These are phyloP conservation scores for Ptilonorhynchus violaceus DNA, from an alignment of 2,113 vertebrate genomes.

Conservation along the genomic window DNA sequence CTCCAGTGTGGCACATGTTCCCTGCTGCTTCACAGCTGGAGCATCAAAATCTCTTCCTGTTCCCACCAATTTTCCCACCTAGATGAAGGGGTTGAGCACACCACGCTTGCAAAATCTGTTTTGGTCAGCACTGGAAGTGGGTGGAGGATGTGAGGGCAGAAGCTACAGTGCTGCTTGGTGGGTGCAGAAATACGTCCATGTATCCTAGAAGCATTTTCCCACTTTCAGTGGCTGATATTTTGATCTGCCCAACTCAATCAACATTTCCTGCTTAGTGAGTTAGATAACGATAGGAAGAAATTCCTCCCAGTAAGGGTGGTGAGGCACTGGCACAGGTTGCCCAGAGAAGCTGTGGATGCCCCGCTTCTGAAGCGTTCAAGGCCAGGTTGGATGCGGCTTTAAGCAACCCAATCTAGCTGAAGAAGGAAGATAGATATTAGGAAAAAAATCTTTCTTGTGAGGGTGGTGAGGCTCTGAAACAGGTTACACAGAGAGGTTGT, in stretches of 20 bases:
- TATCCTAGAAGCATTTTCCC: background rate
- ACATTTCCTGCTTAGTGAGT: background rate
- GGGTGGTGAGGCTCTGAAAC: background rate
- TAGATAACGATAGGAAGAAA: too few relatives aligned
- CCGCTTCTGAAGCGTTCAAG: background rate
- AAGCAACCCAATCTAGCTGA: too few relatives aligned
- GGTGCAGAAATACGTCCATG: background rate
- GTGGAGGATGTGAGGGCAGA: background rate
- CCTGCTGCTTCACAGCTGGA: background rate
- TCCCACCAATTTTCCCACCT: background rate
- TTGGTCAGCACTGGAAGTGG: background rate
- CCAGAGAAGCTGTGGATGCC: background rate
- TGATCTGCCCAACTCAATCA: background rate
- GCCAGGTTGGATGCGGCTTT: background rate
- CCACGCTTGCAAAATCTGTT: fast-evolving
- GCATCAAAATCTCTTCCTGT: background rate
- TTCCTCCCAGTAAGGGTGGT: background rate
- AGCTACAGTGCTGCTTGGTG: background rate
- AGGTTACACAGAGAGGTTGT: background rate
- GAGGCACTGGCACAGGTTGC: background rate
- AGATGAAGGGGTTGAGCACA: background rate
- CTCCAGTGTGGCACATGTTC: background rate
- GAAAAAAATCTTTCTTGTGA: background rate
- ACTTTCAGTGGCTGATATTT: background rate
- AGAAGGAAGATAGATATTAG: background rate